Percentiles rank a stretch among this genome's conserved stretches.
phyloP scores from a whole-genome alignment of 2,113 vertebrate genomes.

The Laticauda colubrina region DNA sequence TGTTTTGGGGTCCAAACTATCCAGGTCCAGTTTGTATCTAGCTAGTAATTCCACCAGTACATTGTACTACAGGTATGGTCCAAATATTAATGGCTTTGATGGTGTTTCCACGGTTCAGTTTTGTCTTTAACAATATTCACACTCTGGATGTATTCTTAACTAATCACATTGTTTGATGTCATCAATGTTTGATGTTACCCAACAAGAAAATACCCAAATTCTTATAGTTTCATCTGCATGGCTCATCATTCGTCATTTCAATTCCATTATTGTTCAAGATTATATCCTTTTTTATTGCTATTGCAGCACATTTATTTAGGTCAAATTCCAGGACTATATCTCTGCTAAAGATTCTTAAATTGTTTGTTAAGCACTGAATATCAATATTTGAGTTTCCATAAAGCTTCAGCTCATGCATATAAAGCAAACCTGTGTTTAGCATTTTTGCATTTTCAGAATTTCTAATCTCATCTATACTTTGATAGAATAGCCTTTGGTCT shows the following conservation, averaged over 20 bases:
- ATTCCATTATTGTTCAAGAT: background rate
- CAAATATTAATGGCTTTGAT: background rate
- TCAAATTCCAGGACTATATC: background rate
- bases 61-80: background rate
- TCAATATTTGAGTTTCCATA: background rate
- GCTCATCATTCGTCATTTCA: background rate
- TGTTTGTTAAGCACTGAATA: background rate
- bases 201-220: background rate
- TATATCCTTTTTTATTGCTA: background rate
- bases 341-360: background rate
- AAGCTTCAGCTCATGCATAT: background rate
- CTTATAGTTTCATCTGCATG: background rate
- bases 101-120: background rate
- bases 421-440: background rate
- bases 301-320: background rate
- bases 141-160: background rate
- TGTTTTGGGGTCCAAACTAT: background rate
- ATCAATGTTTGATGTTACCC: background rate
- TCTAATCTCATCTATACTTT: background rate
- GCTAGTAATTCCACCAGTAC: background rate
- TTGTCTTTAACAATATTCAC: background rate
- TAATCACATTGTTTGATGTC: background rate
- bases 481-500: background rate
- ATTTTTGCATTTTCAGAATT: background rate
- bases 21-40: background rate